Conservation (phyloP, 2,113 vertebrate genomes). For the Atractosteus spatula region DNA sequence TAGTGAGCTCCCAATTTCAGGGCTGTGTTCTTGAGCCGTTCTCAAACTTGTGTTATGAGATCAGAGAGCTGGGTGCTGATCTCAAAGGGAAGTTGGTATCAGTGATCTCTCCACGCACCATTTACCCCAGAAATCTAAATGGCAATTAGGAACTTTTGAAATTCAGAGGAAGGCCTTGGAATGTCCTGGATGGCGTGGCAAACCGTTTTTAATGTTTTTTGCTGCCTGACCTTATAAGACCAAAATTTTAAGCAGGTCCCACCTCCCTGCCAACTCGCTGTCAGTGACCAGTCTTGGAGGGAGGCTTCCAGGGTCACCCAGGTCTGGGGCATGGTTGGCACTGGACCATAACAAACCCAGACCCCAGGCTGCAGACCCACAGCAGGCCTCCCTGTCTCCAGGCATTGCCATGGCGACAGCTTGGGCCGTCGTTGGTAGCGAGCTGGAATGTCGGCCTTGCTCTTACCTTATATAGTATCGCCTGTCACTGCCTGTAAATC, state of each 20-base stretch:
- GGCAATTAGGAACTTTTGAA: no score
- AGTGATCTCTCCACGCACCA: no score
- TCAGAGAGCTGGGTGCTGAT: no score
- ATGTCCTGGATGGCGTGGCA: no score
- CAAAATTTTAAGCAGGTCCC: background rate
- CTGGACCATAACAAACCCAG: constrained; percentile 21
- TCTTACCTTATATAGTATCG: constrained; percentile 36
- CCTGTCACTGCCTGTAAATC: constrained; percentile 20
- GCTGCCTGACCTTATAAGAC: constrained; percentile 28
- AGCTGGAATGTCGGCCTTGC: constrained; percentile 32
- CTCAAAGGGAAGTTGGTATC: no score
- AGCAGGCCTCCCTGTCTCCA: constrained; percentile 14
- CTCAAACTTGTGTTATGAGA: no score
- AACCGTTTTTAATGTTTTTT: background rate
- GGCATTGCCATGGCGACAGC: constrained; percentile 18
- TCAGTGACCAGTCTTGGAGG: constrained; percentile 31
- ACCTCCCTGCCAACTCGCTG: constrained; percentile 13
- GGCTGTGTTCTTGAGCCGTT: no score
- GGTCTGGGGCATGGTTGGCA: constrained; percentile 34
- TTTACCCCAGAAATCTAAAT: no score
- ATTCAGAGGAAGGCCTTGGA: no score
- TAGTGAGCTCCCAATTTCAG: no score
- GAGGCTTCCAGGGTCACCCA: constrained; percentile 5
- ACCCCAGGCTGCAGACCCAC: background rate
- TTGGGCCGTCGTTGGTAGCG: constrained; percentile 29